Percentiles rank a stretch among this genome's conserved stretches.
phyloP scores from a whole-genome alignment of 2,113 vertebrate genomes.

The Shinisaurus crocodilurus region DNA sequence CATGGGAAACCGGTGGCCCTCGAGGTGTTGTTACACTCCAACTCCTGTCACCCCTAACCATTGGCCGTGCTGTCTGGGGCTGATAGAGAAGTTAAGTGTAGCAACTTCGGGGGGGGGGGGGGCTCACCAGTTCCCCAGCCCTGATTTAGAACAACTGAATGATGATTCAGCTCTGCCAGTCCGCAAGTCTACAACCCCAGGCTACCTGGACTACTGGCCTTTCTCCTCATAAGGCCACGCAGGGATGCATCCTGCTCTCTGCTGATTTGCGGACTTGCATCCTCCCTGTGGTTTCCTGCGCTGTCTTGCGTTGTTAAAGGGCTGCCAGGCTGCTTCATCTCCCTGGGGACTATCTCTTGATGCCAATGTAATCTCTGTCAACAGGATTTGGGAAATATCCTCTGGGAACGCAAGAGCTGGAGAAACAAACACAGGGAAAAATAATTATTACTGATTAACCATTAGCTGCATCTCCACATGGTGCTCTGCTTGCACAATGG shows the following conservation, averaged over 20 bases:
- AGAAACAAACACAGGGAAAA: constrained; percentile 30
- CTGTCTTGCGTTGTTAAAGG: neutral
- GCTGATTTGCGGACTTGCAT: neutral
- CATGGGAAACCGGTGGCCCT: neutral
- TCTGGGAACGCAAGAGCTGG: constrained; percentile 10
- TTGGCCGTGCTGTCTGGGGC: neutral
- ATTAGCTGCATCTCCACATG: constrained; percentile 15
- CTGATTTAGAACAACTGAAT: neutral
- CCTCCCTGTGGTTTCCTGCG: neutral
- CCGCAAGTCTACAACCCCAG: neutral
- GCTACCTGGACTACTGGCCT: neutral
- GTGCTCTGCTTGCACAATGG: neutral
- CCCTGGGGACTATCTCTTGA: neutral
- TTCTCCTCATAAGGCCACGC: too few species aligned
- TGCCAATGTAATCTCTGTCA: constrained; percentile 31
- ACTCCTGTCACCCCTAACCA: neutral
- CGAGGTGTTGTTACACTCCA: neutral
- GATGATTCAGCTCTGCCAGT: neutral
- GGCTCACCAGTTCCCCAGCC: neutral
- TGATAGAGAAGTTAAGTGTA: too few species aligned
- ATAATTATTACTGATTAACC: constrained; percentile 30
- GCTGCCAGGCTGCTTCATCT: neutral
- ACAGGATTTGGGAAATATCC: constrained; percentile 37
- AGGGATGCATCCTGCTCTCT: neutral
- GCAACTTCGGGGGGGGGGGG: too few species aligned